Base-by-base conservation (phyloP, 2,797 vertebrate genomes). In the Carduelis carduelis region DNA sequence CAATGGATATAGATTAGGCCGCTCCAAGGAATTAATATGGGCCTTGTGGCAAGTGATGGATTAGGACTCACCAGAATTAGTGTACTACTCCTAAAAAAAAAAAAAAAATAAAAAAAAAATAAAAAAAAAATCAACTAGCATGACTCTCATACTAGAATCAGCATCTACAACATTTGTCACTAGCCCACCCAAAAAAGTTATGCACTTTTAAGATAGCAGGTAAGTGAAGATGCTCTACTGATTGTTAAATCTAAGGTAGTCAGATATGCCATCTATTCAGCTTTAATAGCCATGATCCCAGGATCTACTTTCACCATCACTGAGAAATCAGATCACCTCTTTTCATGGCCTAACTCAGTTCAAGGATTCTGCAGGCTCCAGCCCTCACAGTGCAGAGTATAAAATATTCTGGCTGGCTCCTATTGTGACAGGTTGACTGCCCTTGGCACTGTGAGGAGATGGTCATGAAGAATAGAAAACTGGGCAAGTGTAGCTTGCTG, bases 51-150 rank as follows among this genome's bases (percentile, higher is more conserved):
- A 76, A 99, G 93, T 13, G 99, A 99, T 1, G 98, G 98, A 97
- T 99, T 99, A 49, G 99, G 99, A 94, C 99, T 99, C 97, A 99
- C 98, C 77, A 99, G 97, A 97, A 99, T 99, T 93, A 98, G 96
- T 77, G 98, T 93, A 68, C 98, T 98, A 96, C 98, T 98, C 97
- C 99, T 99, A 90, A 71, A 83, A 78, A 75, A 79, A 91, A n/a
- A 83, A 77, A 82, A 79, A 90, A 11, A 39, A 1, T 6, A 1
- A 1, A 11, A 15, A 6, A 17, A 43, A 57, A 39, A 1, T 6
- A 1, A 1, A 11, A 15, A 6, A 17, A 43, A 57, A 53, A 27
- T 19, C 17, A 53, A 28, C 4, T 26, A 61, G 28, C 11, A 55
- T 4, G 5, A 81, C 47, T 16, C 18, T 85, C 22, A 19, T 23